Conservation (phyloP, 2,113 vertebrate genomes). For the Caranx ignobilis region DNA sequence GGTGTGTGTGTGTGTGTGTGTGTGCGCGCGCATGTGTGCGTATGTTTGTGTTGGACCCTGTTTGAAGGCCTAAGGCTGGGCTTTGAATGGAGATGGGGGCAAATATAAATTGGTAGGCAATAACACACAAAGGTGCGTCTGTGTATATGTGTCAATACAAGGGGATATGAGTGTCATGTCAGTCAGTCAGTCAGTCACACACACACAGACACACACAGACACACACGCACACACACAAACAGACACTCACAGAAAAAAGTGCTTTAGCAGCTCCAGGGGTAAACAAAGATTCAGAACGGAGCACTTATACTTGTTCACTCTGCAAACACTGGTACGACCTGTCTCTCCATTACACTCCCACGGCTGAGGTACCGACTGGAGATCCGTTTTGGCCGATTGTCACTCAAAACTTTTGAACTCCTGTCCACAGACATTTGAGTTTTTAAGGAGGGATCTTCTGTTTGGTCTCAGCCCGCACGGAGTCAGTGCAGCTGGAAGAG, state of each 20-base stretch:
- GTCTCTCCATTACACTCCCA: conserved; percentile 27
- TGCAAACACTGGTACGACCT: conserved; percentile 51
- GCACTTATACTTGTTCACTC: conserved; percentile 66
- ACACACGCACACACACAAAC: conserved; percentile 7
- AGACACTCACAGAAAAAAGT: conserved; percentile 53
- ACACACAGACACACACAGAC: conserved; percentile 9
- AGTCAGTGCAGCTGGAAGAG: conserved; percentile 22
- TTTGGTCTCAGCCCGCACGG: neutral
- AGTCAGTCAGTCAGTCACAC: conserved; percentile 35
- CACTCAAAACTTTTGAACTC: conserved; percentile 25
- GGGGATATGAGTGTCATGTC: conserved; percentile 52
- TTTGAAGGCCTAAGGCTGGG: conserved; percentile 69
- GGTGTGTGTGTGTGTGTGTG: conserved; percentile 23
- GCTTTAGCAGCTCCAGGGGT: conserved; percentile 75
- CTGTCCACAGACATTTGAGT: neutral
- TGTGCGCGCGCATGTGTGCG: conserved; percentile 29
- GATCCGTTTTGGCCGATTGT: conserved; percentile 16
- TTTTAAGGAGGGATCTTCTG: neutral
- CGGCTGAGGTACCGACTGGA: neutral
- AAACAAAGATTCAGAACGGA: conserved; percentile 78
- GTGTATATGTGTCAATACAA: conserved; percentile 39
- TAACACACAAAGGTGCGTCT: conserved; percentile 49
- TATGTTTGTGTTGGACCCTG: conserved; percentile 68
- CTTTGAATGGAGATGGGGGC: conserved; percentile 60
- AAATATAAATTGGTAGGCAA: conserved; percentile 64